phyloP scores from a whole-genome alignment of 2,888 invertebrate genomes.

The Pyrocoelia pectoralis region DNA sequence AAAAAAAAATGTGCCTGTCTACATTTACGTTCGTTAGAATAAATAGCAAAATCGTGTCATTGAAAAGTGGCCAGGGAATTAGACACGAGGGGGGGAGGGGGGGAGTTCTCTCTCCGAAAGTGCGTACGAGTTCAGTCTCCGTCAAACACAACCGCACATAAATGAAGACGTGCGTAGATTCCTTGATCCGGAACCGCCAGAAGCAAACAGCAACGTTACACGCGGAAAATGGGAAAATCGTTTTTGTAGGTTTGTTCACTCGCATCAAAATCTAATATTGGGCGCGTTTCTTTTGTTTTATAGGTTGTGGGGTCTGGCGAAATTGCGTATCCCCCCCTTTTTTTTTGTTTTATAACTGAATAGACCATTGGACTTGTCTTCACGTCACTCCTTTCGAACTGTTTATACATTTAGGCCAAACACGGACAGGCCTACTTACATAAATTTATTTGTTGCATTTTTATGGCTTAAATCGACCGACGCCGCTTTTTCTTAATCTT shows the following conservation, averaged over 20 bases:
- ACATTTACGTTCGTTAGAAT: constrained; percentile 22
- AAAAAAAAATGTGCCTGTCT: neutral
- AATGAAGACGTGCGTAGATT: constrained; percentile 49
- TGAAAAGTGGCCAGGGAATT: constrained; percentile 30
- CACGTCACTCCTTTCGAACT: constrained; percentile 21
- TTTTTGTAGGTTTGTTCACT: constrained; percentile 41
- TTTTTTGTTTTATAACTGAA: constrained; percentile 22
- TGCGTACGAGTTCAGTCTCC: constrained; percentile 29
- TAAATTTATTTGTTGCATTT: neutral
- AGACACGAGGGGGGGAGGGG: constrained; percentile 5
- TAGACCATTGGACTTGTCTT: constrained; percentile 26
- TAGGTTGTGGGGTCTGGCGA: constrained; percentile 28
- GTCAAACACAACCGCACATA: constrained; percentile 45
- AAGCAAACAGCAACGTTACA: constrained; percentile 41
- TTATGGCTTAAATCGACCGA: neutral
- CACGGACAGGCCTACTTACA: neutral
- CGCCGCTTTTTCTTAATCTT: neutral
- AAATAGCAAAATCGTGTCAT: constrained; percentile 36
- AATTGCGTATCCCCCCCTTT: constrained; percentile 29
- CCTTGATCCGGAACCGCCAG: constrained; percentile 41
- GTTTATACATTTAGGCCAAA: constrained; percentile 11
- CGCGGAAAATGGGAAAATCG: constrained; percentile 41
- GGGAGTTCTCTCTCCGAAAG: constrained; percentile 11
- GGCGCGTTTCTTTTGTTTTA: constrained; percentile 35
- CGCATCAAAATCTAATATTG: constrained; percentile 38